Base-by-base conservation (phyloP, 2,113 vertebrate genomes). In the Apeltes quadracus region DNA sequence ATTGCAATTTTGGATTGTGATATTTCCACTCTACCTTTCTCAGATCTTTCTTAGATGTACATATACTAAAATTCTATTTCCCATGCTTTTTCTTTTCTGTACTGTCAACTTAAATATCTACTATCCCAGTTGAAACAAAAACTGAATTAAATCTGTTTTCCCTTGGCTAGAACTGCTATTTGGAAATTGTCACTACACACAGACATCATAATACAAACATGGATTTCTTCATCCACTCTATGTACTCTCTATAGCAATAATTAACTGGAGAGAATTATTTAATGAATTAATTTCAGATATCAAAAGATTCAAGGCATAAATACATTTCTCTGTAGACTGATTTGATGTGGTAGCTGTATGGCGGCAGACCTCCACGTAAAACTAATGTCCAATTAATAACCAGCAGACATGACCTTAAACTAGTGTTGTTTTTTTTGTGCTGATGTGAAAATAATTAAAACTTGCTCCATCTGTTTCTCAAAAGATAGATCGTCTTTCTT, bases 401-500 rank as follows among this genome's bases (percentile, higher is more conserved):
- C 43, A 74, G 72, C n/a, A n/a, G n/a, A 84, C 54, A 76, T 14
- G 68, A 71, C 76, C 76, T 27, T 2, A 58, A 69, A 72, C 80
- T 71, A 64, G 58, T 62, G 74, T 54, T 81, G 54, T 72, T 79
- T 41, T 67, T 78, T 56, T 76, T 51, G 46, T 64, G 41, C 50
- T 41, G 15, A 27, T 23, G n/a, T 1, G 5, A 36, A 54, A 51
- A 41, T 53, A 72, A 58, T 50, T 50, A 0, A 50, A 48, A 58
- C 11, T 39, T n/a, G 27, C 12, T 2, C 7, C 39, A 4, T 44
- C 22, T 66, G 9, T 50, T 23, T 70, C 63, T 68, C 32, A 70
- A 81, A 56, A 67, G 15, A 55, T 18, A 54, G 34, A 72, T 65
- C 65, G 8, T 29, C 44, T 65, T 41, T 36, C 13, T 34, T 51